Percentiles rank a stretch among this genome's conserved stretches.
These are phyloP conservation scores for Ctenochaetus hawaiiensis DNA, from an alignment of 2,797 vertebrate genomes.

Conservation along the genomic window DNA sequence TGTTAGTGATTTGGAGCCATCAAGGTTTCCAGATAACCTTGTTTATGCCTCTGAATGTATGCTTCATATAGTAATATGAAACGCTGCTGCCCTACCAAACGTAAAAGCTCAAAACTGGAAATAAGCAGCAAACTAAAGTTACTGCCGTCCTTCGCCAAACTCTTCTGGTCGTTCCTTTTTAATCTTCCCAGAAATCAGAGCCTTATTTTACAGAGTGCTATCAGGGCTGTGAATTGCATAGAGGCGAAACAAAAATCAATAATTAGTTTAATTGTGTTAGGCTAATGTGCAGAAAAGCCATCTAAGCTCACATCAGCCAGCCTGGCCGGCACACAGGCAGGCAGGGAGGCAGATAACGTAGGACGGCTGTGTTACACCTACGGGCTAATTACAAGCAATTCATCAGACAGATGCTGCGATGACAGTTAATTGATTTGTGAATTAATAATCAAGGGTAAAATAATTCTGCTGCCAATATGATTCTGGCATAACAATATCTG, in stretches of 20 bases:
- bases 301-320: constrained; percentile 70
- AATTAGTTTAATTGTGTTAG: constrained; percentile 81
- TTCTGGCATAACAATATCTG: constrained; percentile 46
- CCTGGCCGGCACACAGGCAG: constrained; percentile 31
- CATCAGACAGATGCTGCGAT: constrained; percentile 75
- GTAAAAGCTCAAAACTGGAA: constrained; percentile 11
- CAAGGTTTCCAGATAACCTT: constrained; percentile 73
- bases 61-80: constrained; percentile 39
- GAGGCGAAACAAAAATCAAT: constrained; percentile 75
- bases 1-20: constrained; percentile 54
- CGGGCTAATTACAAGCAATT: constrained; percentile 81
- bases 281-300: constrained; percentile 74
- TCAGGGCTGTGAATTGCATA: constrained; percentile 59
- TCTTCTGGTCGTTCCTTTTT: constrained; percentile 8
- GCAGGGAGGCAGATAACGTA: constrained; percentile 65
- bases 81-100: background rate
- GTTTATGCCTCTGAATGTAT: constrained; percentile 51
- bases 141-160: constrained; percentile 16
- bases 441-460: constrained; percentile 78
- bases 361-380: constrained; percentile 72
- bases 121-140: constrained; percentile 45
- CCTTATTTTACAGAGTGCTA: constrained; percentile 49
- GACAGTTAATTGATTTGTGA: constrained; percentile 81
- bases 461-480: constrained; percentile 53
- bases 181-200: constrained; percentile 57